Base-by-base conservation (phyloP, 2,888 invertebrate species). In the Pandemis cinnamomeana region DNA sequence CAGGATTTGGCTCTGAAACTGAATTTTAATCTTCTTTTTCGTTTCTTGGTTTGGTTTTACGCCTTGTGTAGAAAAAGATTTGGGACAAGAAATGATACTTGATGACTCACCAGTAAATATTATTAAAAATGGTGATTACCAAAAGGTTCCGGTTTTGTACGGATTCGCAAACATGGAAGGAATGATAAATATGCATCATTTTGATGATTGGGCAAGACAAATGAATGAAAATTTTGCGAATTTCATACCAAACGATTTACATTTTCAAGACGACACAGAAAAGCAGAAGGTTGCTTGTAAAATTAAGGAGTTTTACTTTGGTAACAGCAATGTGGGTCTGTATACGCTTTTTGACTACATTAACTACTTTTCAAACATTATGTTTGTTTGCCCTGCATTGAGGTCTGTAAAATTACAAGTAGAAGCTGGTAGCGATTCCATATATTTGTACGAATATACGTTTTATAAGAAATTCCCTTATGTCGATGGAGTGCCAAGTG, bases 91-190 rank as follows among this genome's bases (percentile, higher is more conserved):
- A 64, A 79, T 72, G 55, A 86, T 89, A 75, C 76, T 90, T 0
- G 77, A 80, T 1, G 86, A 87, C 53, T 78, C 80, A 42, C 89
- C 90, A 7, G 67, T 83, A 0, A 80, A 80, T 73, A 84, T 87
- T 62, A 71, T 89, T n/a, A 86, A 81, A 53, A 82, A 75, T 10
- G 85, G 86, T 0, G 77, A 82, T 6, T 87, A 84, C 6, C n/a
- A 27, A 11, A 69, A 48, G 2, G 7, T 69, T 41, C 69, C 69
- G 0, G 41, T 41, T 15, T 20, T 70, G 2, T 70, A 62, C 42
- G 69, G 69, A 15, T 70, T 70, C 20, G 20, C 69, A 51, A 42
- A 70, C 20, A 70, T 62, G 69, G 69, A 70, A 70, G 69, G 69
- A 27, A 60, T 11, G 36, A 13, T 27, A 60, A 60, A 36, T 5